Conservation (phyloP, 2,113 vertebrate genomes). For the Pelodiscus sinensis region DNA sequence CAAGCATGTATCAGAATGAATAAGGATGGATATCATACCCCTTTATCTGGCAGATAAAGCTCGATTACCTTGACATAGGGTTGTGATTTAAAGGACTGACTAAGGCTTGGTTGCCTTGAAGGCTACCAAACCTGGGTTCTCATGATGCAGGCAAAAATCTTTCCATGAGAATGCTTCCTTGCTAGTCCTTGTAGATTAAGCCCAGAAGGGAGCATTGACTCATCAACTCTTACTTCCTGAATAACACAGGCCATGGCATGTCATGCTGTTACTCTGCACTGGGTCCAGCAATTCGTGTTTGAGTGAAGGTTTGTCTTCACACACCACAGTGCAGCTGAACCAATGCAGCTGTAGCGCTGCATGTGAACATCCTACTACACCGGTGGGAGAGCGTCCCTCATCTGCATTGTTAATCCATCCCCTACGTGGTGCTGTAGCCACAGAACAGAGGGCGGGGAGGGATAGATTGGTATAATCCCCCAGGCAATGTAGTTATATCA, state of each 20-base stretch:
- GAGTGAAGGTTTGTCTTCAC: not conserved
- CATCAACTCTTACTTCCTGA: not conserved
- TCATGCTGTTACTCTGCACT: not conserved
- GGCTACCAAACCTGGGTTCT: not conserved
- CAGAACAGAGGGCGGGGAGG: no score
- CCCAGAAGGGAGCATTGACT: not conserved
- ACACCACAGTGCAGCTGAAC: not conserved
- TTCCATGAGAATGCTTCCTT: not conserved
- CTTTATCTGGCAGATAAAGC: not conserved
- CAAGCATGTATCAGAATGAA: not conserved
- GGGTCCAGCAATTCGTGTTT: not conserved
- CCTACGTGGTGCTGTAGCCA: not conserved
- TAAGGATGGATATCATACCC: not conserved
- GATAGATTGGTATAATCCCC: not conserved
- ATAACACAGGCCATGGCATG: not conserved
- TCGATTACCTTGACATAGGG: not conserved
- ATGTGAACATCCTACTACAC: not conserved
- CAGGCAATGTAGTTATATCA: not conserved
- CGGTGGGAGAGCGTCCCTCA: not conserved
- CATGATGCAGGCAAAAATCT: not conserved
- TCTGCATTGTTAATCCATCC: not conserved
- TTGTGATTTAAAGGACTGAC: not conserved
- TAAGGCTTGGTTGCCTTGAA: not conserved
- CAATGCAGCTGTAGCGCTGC: not conserved
- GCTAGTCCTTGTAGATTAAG: not conserved